Conservation (phyloP, 2,888 invertebrate genomes). For the Agrotis exclamationis region DNA sequence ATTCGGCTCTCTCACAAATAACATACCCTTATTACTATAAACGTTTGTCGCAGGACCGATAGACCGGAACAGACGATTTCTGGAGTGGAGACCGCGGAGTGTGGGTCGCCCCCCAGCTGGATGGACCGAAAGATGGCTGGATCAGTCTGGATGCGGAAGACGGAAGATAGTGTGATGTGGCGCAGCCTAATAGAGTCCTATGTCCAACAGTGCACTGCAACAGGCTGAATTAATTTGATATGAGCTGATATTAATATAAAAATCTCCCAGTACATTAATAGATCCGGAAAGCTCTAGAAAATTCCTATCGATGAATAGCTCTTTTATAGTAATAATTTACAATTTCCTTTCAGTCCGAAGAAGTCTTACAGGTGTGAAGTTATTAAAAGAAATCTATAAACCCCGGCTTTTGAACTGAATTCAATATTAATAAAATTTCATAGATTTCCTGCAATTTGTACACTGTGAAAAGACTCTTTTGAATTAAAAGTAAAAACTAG, state of each 20-base stretch:
- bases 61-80: no score
- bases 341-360: slow-evolving; percentile 4
- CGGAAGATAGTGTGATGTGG: no score
- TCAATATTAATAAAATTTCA: slow-evolving; percentile 18
- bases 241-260: slow-evolving; percentile 1
- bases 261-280: neutral
- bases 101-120: no score
- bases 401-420: neutral
- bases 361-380: slow-evolving; percentile 21
- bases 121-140: no score
- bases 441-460: neutral
- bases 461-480: neutral
- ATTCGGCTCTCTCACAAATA: no score
- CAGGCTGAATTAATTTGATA: no score
- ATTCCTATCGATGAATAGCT: slow-evolving; percentile 1
- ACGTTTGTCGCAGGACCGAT: no score
- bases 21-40: no score
- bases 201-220: no score
- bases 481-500: neutral
- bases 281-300: neutral
- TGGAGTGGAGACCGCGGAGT: no score
- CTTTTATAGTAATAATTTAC: slow-evolving; percentile 8
- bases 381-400: slow-evolving; percentile 35
- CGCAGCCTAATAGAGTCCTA: no score
- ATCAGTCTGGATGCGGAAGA: no score